Evolutionary conservation across 2,888 invertebrate species (phyloP).

Genomic region (Meganola albula): DNA sequence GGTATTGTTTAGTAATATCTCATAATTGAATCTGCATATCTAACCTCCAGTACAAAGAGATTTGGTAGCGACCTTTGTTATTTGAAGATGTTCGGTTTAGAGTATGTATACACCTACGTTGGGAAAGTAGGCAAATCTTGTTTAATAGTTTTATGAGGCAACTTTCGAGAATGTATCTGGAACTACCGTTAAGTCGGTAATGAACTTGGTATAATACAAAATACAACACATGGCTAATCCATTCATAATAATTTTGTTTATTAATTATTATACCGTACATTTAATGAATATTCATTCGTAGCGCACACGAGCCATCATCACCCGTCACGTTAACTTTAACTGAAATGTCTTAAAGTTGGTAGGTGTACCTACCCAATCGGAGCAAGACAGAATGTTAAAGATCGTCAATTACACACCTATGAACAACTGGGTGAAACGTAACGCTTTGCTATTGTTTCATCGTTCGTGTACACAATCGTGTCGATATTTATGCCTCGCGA

Average conservation of each 20-base stretch:
- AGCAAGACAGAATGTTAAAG: constrained; percentile 29
- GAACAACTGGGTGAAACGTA: constrained; percentile 54
- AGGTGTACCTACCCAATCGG: too few species aligned
- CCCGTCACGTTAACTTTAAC: too few species aligned
- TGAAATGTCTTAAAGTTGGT: too few species aligned
- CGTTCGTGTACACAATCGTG: constrained; percentile 15
- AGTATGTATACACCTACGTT: constrained; percentile 30
- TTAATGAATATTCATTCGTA: constrained; percentile 53
- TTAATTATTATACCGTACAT: constrained; percentile 32
- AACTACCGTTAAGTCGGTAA: constrained; percentile 31
- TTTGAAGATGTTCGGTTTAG: constrained; percentile 27
- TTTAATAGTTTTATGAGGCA: constrained; percentile 27
- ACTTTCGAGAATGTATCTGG: constrained; percentile 27
- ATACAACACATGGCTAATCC: constrained; percentile 34
- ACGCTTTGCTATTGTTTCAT: constrained; percentile 36
- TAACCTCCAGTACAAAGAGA: constrained; percentile 45
- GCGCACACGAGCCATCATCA: constrained; percentile 32
- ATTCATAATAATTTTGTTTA: constrained; percentile 40
- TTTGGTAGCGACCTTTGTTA: constrained; percentile 20
- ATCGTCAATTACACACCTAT: constrained; percentile 51
- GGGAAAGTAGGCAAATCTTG: constrained; percentile 32
- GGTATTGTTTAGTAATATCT: constrained; percentile 65
- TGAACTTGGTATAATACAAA: constrained; percentile 33
- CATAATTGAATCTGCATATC: constrained; percentile 63
- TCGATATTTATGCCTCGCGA: constrained; percentile 12